phyloP scores from a whole-genome alignment of 2,888 invertebrate genomes.

The Pandemis cinnamomeana region DNA sequence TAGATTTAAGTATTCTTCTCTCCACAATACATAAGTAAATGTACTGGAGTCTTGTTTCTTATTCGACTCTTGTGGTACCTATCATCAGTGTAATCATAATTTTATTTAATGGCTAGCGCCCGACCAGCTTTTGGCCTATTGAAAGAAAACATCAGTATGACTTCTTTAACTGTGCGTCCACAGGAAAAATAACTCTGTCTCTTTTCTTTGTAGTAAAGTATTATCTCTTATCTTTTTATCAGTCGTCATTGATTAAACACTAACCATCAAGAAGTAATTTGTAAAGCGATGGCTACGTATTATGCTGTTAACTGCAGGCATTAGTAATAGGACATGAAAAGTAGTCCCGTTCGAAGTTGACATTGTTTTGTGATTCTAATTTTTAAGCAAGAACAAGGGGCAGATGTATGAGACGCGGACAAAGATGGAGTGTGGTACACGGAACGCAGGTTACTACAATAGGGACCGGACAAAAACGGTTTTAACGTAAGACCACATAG shows the following conservation, averaged over 20 bases:
- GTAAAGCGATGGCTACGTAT: not conserved
- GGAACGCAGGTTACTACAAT: conserved; percentile 65
- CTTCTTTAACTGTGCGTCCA: no score
- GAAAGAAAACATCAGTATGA: no score
- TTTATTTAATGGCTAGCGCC: no score
- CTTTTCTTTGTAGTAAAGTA: no score
- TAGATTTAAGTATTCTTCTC: not conserved
- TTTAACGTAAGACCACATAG: conserved; percentile 58
- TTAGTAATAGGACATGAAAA: conserved; percentile 30
- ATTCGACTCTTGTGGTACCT: not conserved
- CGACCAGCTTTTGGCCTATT: no score
- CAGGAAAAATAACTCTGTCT: no score
- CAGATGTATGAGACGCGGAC: conserved; percentile 70
- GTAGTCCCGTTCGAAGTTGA: conserved; percentile 56
- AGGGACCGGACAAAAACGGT: conserved; percentile 64
- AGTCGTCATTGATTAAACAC: not conserved
- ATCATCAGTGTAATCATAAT: not conserved
- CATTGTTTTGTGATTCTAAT: conserved; percentile 73
- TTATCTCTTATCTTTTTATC: not conserved
- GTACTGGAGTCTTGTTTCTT: not conserved
- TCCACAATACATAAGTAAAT: not conserved
- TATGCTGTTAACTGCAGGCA: not conserved
- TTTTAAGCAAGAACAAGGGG: conserved; percentile 77
- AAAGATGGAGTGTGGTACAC: conserved; percentile 69
- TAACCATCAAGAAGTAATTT: not conserved